Conservation (phyloP, 2,797 vertebrate genomes). For the Hafferia zeledoni region DNA sequence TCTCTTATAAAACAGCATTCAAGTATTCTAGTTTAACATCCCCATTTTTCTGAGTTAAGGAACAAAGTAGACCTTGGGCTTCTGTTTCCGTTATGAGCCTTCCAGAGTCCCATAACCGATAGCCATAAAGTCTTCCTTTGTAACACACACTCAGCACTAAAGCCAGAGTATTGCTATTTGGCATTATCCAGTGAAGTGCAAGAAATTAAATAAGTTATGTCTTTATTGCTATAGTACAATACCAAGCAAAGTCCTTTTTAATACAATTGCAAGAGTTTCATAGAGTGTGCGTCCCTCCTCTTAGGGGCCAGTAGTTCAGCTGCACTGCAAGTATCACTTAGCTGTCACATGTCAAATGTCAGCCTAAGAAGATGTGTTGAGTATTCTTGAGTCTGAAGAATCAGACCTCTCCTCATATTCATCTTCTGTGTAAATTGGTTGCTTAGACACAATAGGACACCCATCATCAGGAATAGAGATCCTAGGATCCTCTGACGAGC, state of each 20-base stretch:
- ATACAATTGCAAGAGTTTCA: constrained; percentile 42
- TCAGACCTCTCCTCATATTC: constrained; percentile 96
- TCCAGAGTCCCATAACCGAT: constrained; percentile 37
- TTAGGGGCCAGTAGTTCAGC: constrained; percentile 25
- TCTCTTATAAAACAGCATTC: constrained; percentile 76
- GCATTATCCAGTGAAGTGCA: constrained; percentile 83
- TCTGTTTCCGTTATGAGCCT: constrained; percentile 50
- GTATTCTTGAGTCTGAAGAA: constrained; percentile 93
- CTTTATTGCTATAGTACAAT: constrained; percentile 78
- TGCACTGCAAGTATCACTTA: constrained; percentile 29
- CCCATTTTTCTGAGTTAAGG: constrained; percentile 65
- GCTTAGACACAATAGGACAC: constrained; percentile 87
- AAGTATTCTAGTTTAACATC: constrained; percentile 77
- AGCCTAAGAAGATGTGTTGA: constrained; percentile 87
- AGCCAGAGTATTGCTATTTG: constrained; percentile 80
- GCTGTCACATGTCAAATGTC: neutral
- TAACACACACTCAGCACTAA: constrained; percentile 74
- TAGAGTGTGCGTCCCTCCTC: constrained; percentile 4
- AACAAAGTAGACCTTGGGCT: constrained; percentile 59
- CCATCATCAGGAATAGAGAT: constrained; percentile 87
- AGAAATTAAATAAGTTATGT: constrained; percentile 80
- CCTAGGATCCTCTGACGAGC: constrained; percentile 87
- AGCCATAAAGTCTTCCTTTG: constrained; percentile 57
- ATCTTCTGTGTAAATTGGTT: constrained; percentile 90
- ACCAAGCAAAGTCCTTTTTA: constrained; percentile 70